A percentile compares a stretch with the other conserved stretches of the same genome.
Conservation (phyloP, 2,113 vertebrate genomes). For the Noturus placidus region DNA sequence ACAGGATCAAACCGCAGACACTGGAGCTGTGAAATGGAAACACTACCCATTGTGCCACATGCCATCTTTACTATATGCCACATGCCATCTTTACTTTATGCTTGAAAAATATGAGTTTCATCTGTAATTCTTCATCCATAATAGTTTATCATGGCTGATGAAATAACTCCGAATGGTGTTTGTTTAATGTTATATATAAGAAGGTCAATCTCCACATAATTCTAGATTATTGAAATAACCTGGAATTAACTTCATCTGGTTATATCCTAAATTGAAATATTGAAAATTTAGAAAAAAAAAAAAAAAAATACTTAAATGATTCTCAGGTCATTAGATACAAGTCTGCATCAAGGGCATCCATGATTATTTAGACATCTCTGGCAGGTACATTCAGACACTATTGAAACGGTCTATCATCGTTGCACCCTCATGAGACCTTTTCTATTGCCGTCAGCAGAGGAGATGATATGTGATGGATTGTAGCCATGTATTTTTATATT, state of each 20-base stretch:
- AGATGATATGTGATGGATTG: slow-evolving; percentile 20
- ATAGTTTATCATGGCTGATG: no score
- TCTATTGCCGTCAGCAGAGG: background rate
- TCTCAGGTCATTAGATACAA: background rate
- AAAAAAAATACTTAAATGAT: background rate
- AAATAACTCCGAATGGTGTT: background rate
- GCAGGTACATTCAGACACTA: background rate
- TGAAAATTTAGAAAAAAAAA: background rate
- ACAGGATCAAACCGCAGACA: background rate
- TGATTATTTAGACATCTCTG: background rate
- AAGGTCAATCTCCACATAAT: background rate
- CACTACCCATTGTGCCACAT: background rate
- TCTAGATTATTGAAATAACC: background rate
- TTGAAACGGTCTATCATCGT: background rate
- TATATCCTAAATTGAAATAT: background rate
- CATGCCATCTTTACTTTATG: background rate
- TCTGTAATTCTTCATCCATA: background rate
- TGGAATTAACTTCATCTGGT: background rate
- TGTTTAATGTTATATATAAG: background rate
- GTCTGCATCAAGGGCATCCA: background rate
- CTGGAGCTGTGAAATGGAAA: no score
- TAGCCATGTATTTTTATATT: slow-evolving; percentile 10
- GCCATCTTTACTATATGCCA: background rate
- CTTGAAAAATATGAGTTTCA: background rate
- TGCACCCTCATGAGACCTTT: background rate